Evolutionary conservation across 2,113 vertebrate species (phyloP), one percentile per base, ranked within the genome.

Genomic region (Bombycilla garrulus): DNA sequence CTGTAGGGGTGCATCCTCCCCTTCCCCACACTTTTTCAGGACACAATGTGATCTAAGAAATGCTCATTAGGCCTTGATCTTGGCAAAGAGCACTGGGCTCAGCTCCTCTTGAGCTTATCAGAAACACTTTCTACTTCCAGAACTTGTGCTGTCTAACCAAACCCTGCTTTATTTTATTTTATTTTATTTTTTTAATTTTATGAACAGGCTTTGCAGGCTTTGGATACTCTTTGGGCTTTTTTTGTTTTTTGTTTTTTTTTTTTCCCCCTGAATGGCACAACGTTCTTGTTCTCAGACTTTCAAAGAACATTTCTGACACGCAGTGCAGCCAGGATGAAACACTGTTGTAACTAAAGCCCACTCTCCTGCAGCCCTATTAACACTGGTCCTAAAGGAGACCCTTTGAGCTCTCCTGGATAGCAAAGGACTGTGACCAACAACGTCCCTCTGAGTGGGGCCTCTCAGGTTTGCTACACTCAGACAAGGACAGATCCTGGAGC

Each of bases 21-120:
- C 22, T 50, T 33, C 17, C 33, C 9, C 5, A 4, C 5, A 12
- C 28, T 51, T 44, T 38, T 33, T 61, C 33, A 38, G 19, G 11
- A 6, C 12, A 12, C 26, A 28, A 8, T 69, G 6, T 28, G 15
- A 7, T 60, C 45, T 60, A 51, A 60, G 45, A 53, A 61, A 33
- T 45, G 23, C 23, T 69, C 2, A 2, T 61, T 45, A 15, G 15
- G 23, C 33, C 33, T 69, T 0, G 0, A 3, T 28, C 72, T 77
- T 69, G 54, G 60, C 2, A 1, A 45, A 33, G 38, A 78, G 15
- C 45, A 45, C 18, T 28, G 33, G 26, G 31, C 33, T 53, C 38
- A 53, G 45, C 15, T 69, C 6, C 45, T 36, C 38, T 86, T 53
- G 38, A 28, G 15, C 6, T 53, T 38, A 53, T 38, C 47, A 60